These are phyloP conservation scores for Equus quagga DNA, from an alignment of 2,113 vertebrate genomes.

Conservation along the genomic window DNA sequence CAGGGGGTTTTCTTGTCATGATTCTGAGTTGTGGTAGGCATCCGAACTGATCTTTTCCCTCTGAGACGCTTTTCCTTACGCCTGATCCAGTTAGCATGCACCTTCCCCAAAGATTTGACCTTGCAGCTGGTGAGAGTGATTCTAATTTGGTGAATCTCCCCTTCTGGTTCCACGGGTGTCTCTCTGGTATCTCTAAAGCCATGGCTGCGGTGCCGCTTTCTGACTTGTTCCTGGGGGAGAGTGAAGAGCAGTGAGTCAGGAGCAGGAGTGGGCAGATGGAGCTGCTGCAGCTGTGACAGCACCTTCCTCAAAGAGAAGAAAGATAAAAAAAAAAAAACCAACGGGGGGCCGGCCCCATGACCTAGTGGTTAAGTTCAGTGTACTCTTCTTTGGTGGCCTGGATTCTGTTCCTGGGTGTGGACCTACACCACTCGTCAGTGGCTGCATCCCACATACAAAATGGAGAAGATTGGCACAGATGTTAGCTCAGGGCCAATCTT, in stretches of 20 bases:
- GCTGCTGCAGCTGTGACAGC: not conserved
- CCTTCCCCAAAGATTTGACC: not conserved
- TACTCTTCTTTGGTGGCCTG: too few species aligned
- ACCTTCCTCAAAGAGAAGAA: not conserved
- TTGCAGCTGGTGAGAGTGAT: not conserved
- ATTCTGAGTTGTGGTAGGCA: not conserved
- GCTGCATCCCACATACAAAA: too few species aligned
- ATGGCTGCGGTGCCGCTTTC: accelerated
- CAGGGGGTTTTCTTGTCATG: too few species aligned
- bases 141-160: not conserved
- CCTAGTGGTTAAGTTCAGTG: too few species aligned
- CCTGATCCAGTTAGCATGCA: not conserved
- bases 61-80: not conserved
- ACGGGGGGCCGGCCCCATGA: too few species aligned
- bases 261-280: not conserved
- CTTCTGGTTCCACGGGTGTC: not conserved
- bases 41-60: not conserved
- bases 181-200: not conserved
- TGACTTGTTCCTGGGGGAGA: too few species aligned
- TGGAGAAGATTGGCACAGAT: too few species aligned
- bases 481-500: too few species aligned
- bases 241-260: not conserved
- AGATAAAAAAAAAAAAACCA: not conserved
- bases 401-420: too few species aligned
- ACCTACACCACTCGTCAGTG: too few species aligned